Conservation (phyloP, 2,797 vertebrate species). For the Notolabrus celidotus region DNA sequence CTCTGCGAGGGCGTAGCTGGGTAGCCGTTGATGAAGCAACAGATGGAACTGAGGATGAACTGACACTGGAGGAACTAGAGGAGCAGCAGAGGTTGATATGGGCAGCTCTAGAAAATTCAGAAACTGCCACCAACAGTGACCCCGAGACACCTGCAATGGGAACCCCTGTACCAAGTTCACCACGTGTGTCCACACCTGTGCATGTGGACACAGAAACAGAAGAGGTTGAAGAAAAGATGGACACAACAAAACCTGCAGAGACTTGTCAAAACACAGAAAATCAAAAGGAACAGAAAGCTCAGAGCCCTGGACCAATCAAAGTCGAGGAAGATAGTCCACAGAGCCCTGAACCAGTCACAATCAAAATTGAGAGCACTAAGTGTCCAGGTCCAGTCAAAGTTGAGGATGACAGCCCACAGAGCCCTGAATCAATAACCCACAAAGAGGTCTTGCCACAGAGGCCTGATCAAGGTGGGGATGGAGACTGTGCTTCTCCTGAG, state of each 20-base stretch:
- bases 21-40: conserved; percentile 73
- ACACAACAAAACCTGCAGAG: conserved; percentile 42
- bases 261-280: conserved; percentile 39
- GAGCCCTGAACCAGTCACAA: conserved; percentile 29
- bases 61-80: conserved; percentile 95
- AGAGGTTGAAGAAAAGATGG: conserved; percentile 54
- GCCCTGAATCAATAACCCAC: conserved; percentile 30
- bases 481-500: conserved; percentile 29
- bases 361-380: conserved; percentile 2
- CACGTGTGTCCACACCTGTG: conserved; percentile 86
- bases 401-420: conserved; percentile 15
- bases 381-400: conserved; percentile 29
- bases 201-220: conserved; percentile 80
- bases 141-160: conserved; percentile 85
- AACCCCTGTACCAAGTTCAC: conserved; percentile 89
- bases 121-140: conserved; percentile 89
- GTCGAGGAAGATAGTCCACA: conserved; percentile 14
- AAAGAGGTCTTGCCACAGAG: conserved; percentile 24
- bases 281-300: conserved; percentile 25
- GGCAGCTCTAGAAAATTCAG: conserved; percentile 93
- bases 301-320: conserved; percentile 41
- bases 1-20: conserved; percentile 62
- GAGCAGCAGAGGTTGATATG: conserved; percentile 95
- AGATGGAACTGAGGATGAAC: conserved; percentile 88
- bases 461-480: conserved; percentile 23